These are phyloP conservation scores for Andinoacara biseriatus DNA, from an alignment of 2,113 vertebrate genomes.

Conservation along the genomic window DNA sequence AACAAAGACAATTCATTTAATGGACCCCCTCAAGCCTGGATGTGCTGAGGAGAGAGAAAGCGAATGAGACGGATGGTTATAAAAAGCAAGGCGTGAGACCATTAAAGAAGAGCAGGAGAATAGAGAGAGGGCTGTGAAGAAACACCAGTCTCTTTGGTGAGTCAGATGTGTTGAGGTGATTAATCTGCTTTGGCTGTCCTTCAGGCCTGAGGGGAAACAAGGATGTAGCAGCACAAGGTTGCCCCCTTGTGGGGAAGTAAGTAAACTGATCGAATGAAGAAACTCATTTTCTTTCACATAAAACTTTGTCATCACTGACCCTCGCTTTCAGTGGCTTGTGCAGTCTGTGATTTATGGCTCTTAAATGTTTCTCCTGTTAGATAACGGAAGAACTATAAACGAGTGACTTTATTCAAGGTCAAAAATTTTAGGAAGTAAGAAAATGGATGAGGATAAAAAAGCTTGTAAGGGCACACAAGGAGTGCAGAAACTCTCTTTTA, in stretches of 20 bases:
- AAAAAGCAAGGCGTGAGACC: constrained; percentile 53
- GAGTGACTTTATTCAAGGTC: background rate
- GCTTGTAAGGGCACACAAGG: background rate
- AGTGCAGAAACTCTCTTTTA: background rate
- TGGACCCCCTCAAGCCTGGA: constrained; percentile 51
- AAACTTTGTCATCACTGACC: constrained; percentile 8
- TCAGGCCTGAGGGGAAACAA: constrained; percentile 38
- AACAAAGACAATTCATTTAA: constrained; percentile 61
- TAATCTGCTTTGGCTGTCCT: constrained; percentile 69
- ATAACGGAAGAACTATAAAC: background rate
- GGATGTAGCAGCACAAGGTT: constrained; percentile 9
- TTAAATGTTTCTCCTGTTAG: background rate
- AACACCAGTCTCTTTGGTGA: constrained; percentile 69
- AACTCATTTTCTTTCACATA: background rate
- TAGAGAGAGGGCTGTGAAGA: constrained; percentile 52
- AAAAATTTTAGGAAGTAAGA: constrained; percentile 8
- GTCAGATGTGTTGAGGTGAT: constrained; percentile 72
- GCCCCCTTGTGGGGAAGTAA: constrained; percentile 54
- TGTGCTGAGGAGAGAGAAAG: constrained; percentile 43
- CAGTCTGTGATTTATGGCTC: constrained; percentile 2
- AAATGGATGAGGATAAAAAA: background rate
- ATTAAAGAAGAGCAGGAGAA: constrained; percentile 54
- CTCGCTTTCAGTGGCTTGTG: background rate
- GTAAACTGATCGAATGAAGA: background rate
- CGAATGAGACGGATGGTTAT: constrained; percentile 53